Base-by-base conservation (phyloP, 64 coral and sea anemone species). In the Porites lutea region DNA sequence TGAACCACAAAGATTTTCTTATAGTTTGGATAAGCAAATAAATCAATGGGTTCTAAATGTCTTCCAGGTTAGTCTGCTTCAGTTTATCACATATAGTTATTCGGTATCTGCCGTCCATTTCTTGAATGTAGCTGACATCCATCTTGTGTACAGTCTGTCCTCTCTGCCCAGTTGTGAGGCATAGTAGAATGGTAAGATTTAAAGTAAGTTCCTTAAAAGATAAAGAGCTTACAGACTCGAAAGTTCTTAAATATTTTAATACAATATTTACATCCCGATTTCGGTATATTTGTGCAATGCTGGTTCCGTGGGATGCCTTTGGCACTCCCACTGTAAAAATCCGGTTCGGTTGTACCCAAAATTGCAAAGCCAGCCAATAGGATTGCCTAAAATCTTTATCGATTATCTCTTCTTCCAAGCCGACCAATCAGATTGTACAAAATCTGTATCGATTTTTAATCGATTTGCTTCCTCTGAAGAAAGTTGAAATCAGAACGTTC, bases 221-320 rank as follows among this genome's bases (percentile, higher is more conserved):
- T 16, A 88, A 63, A 53, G 70, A 87, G 2, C 59, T 73, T 43
- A 86, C 51, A 10, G 59, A 1, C 0, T 5, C 19, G 54, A 52
- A 10, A 65, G 60, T 18, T 74, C n/a, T 4, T 6, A 75, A 75
- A 74, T 63, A 88, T 16, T 27, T 22, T 45, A 78, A 68, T 11
- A 89, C 72, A 89, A 78, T 21, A 65, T 68, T 89, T 64, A 89
- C 72, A 23, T 78, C 79, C 89, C 79, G 16, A 84, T 74, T 74
- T 82, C 78, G 27, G 71, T 47, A 53, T 91, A 91, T 45, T 75
- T 71, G 13, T 79, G 68, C 21, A 91, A 37, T 6, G 89, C 65
- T 10, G 78, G 89, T 51, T 71, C 68, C 68, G 68, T 71, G 68
- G 68, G 68, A 71, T 71, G 68, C 68, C 68, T 71, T 22, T 71